Conservation (phyloP, 2,113 vertebrate genomes). For the Natator depressus region DNA sequence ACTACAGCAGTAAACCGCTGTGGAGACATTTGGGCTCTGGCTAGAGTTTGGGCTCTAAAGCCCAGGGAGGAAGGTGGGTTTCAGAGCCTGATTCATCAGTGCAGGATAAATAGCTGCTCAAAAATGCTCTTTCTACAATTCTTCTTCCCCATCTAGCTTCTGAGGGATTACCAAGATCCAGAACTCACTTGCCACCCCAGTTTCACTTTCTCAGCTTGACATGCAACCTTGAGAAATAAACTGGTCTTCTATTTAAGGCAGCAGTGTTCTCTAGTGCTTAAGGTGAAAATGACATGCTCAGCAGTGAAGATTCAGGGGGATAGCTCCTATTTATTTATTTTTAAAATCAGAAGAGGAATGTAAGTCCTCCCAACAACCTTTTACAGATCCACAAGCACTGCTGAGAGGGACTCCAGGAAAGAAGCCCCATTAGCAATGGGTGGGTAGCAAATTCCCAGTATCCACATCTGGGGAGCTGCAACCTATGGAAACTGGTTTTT, state of each 20-base stretch:
- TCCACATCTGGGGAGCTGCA: slow-evolving; percentile 60
- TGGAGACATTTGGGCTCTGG: neutral
- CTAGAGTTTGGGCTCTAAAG: neutral
- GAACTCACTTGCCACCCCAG: neutral
- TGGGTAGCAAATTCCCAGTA: slow-evolving; percentile 61
- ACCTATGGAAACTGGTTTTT: slow-evolving; percentile 62
- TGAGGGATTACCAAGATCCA: neutral
- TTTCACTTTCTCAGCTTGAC: neutral
- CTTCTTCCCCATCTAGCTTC: neutral
- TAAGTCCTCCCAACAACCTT: neutral
- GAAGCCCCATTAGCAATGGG: slow-evolving; percentile 38
- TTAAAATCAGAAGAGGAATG: neutral
- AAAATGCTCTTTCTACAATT: accelerated
- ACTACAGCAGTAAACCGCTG: neutral
- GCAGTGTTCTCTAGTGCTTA: neutral
- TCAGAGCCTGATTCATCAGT: neutral
- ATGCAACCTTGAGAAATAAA: neutral
- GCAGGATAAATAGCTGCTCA: neutral
- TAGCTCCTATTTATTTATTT: neutral
- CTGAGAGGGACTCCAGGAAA: slow-evolving; percentile 45
- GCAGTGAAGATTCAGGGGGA: neutral
- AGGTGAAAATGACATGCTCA: neutral
- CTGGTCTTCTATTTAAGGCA: neutral
- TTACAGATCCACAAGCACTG: neutral
- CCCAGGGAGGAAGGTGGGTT: neutral